A percentile compares a stretch with the other conserved stretches of the same genome.
Evolutionary conservation across 2,888 invertebrate genomes (phyloP).

Genomic region (Aleiodes alternator): DNA sequence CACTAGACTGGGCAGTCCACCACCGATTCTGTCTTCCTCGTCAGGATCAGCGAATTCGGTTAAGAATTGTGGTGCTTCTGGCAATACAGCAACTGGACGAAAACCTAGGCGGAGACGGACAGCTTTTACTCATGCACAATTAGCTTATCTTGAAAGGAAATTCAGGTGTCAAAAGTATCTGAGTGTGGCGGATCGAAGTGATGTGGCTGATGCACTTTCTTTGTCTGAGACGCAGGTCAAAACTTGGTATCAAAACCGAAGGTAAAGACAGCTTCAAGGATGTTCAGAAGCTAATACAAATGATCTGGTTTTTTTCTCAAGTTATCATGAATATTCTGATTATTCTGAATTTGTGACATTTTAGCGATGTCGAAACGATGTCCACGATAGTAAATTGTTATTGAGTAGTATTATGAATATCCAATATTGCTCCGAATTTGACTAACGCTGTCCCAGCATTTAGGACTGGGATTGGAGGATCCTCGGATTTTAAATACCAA

Average conservation of each 20-base stretch:
- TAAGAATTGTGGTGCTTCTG: constrained; percentile 65
- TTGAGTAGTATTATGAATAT: too few species aligned
- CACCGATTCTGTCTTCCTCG: constrained; percentile 66
- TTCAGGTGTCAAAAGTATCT: constrained; percentile 96
- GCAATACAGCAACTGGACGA: constrained; percentile 78
- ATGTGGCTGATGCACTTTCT: constrained; percentile 92
- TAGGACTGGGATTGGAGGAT: too few species aligned
- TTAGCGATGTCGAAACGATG: too few species aligned
- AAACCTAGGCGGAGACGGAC: constrained; percentile 91
- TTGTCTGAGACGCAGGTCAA: constrained; percentile 96
- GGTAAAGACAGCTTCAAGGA: constrained; percentile 77
- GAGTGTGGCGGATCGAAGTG: constrained; percentile 94
- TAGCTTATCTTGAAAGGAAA: constrained; percentile 93
- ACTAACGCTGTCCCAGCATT: too few species aligned
- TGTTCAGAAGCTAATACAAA: too few species aligned
- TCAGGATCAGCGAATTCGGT: constrained; percentile 63
- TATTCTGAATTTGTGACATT: too few species aligned
- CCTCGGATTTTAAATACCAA: too few species aligned
- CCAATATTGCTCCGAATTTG: too few species aligned
- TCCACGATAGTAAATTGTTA: too few species aligned
- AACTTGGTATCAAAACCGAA: constrained; percentile 95
- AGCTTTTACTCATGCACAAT: constrained; percentile 95
- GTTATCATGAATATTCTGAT: too few species aligned
- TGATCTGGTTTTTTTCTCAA: too few species aligned
- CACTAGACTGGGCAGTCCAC: constrained; percentile 67